A percentile compares a stretch with the other conserved stretches of the same genome.
Conservation (phyloP, 2,888 invertebrate species). For the Omphaloscelis lunosa region DNA sequence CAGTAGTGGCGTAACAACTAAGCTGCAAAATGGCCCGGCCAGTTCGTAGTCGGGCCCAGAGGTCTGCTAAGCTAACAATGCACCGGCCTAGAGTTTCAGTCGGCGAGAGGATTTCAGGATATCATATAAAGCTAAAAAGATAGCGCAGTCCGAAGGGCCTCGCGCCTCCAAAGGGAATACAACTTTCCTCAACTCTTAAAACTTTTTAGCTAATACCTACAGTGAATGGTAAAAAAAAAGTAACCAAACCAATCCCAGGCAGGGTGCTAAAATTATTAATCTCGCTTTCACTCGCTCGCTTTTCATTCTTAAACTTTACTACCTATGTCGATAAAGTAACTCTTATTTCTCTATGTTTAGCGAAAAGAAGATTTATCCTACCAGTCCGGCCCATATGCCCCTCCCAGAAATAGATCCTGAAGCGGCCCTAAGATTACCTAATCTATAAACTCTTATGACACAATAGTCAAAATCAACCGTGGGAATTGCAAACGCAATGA, state of each 20-base stretch:
- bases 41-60: background rate
- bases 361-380: too few species aligned
- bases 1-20: background rate
- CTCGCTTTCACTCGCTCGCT: too few species aligned
- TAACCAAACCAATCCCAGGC: background rate
- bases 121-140: background rate
- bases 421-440: background rate
- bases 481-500: conserved; percentile 6
- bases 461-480: conserved; percentile 5
- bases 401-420: too few species aligned
- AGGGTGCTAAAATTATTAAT: too few species aligned
- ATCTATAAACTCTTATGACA: background rate
- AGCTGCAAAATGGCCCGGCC: too few species aligned
- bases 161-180: background rate
- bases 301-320: too few species aligned
- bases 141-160: background rate
- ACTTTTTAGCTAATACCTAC: background rate
- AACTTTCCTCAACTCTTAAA: background rate
- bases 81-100: background rate
- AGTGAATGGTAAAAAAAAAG: background rate
- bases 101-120: background rate
- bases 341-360: too few species aligned
- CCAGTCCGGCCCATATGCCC: too few species aligned
- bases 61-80: background rate
- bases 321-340: too few species aligned